These are phyloP conservation scores for Ceraclea dissimilis DNA, from an alignment of 2,888 invertebrate species.

Conservation along the genomic window DNA sequence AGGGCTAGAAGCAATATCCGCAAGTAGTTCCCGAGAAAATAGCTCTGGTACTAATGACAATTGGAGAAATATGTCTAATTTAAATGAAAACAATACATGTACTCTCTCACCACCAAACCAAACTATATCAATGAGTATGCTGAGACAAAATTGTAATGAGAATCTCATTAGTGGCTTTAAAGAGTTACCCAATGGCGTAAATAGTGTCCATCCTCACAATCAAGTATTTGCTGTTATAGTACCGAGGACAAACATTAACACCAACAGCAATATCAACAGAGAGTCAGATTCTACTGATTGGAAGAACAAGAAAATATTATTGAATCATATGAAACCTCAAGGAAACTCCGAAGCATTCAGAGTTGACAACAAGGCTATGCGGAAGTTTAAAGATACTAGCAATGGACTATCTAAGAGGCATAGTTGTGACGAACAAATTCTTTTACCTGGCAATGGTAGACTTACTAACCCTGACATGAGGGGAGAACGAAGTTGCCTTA, in stretches of 20 bases:
- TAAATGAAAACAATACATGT: slow-evolving; percentile 29
- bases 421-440: slow-evolving; percentile 24
- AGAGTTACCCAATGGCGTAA: slow-evolving; percentile 34
- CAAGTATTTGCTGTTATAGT: slow-evolving; percentile 47
- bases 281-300: slow-evolving; percentile 8
- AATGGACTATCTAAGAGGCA: slow-evolving; percentile 25
- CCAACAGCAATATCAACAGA: slow-evolving; percentile 27
- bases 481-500: background rate
- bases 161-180: slow-evolving; percentile 45
- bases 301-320: slow-evolving; percentile 9
- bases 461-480: background rate
- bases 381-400: background rate
- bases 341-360: slow-evolving; percentile 13
- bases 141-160: slow-evolving; percentile 30
- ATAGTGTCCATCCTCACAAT: slow-evolving; percentile 29
- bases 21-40: slow-evolving; percentile 1
- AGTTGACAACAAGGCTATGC: background rate
- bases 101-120: slow-evolving; percentile 44
- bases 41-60: slow-evolving; percentile 7
- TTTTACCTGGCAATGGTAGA: slow-evolving; percentile 23
- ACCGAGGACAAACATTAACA: slow-evolving; percentile 37
- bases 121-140: slow-evolving; percentile 36
- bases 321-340: slow-evolving; percentile 3
- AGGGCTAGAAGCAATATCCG: slow-evolving; percentile 17
- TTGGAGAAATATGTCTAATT: slow-evolving; percentile 10